Conservation (phyloP, 2,888 invertebrate species). For the Limnephilus marmoratus region DNA sequence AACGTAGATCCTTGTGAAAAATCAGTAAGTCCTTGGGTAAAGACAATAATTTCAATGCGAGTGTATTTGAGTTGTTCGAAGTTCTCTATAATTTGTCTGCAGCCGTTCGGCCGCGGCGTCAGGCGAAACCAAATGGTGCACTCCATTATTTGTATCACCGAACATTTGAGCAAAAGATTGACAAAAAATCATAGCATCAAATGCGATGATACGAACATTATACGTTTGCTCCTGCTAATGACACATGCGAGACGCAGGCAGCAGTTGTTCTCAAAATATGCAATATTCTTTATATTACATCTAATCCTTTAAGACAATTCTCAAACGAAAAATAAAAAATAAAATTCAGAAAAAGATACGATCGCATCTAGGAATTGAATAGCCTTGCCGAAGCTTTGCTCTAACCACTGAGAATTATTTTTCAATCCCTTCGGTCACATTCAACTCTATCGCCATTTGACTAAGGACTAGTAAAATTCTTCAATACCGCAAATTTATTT, state of each 20-base stretch:
- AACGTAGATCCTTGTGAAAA: too few species aligned
- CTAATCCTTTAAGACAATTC: too few species aligned
- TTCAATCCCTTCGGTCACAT: too few species aligned
- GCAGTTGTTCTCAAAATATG: neutral
- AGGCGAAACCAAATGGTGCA: neutral
- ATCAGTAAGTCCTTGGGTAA: neutral
- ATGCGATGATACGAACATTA: conserved; percentile 3
- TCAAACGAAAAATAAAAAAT: too few species aligned
- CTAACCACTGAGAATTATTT: too few species aligned
- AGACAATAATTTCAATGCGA: neutral
- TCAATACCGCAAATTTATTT: too few species aligned
- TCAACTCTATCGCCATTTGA: too few species aligned
- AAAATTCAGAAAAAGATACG: too few species aligned
- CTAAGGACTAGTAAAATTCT: too few species aligned
- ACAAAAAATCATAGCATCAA: conserved; percentile 30
- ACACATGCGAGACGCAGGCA: neutral
- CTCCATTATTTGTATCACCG: neutral
- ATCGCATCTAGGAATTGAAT: too few species aligned
- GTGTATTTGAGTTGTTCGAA: neutral
- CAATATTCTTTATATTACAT: too few species aligned
- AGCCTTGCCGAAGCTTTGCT: too few species aligned
- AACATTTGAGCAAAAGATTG: conserved; percentile 17
- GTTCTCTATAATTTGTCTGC: conserved; percentile 34
- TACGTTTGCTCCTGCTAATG: conserved; percentile 1
- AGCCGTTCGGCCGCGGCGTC: neutral